These are phyloP conservation scores for Megalopta genalis DNA, from an alignment of 1,140 invertebrate genomes.

Conservation along the genomic window DNA sequence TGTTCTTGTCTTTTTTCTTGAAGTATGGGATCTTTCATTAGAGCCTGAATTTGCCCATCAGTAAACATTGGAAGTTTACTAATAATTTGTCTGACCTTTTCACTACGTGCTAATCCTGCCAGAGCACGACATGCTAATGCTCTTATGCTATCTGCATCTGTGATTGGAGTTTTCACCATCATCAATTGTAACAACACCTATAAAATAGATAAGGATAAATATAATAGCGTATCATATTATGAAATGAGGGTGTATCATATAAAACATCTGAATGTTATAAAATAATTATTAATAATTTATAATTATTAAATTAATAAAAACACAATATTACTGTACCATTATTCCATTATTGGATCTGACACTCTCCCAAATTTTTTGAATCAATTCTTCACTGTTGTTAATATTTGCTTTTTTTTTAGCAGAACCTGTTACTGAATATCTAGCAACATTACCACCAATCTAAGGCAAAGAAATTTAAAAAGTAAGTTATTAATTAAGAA, in stretches of 20 bases:
- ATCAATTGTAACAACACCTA: conserved; percentile 89
- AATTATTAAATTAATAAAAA: too few species aligned
- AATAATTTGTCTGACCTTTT: conserved; percentile 96
- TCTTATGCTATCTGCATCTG: conserved; percentile 96
- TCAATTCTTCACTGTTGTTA: conserved; percentile 90
- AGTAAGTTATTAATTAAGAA: background rate
- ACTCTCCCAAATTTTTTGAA: conserved; percentile 95
- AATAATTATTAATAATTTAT: too few species aligned
- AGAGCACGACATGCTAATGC: conserved; percentile 95
- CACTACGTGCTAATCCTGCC: conserved; percentile 93
- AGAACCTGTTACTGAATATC: conserved; percentile 84
- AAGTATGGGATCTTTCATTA: conserved; percentile 97
- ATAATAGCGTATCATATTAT: too few species aligned
- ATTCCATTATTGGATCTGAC: conserved; percentile 97
- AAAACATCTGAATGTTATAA: too few species aligned
- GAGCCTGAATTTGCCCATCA: conserved; percentile 93
- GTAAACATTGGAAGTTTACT: conserved; percentile 97
- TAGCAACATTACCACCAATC: conserved; percentile 83
- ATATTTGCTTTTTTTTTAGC: conserved; percentile 87
- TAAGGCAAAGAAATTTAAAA: conserved; percentile 63
- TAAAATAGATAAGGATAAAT: background rate
- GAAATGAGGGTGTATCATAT: background rate
- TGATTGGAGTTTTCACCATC: conserved; percentile 95
- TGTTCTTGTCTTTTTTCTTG: conserved; percentile 98
- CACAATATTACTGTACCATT: conserved; percentile 85